These are phyloP conservation scores for Gobiocypris rarus DNA, from an alignment of 2,113 vertebrate genomes.

Conservation along the genomic window DNA sequence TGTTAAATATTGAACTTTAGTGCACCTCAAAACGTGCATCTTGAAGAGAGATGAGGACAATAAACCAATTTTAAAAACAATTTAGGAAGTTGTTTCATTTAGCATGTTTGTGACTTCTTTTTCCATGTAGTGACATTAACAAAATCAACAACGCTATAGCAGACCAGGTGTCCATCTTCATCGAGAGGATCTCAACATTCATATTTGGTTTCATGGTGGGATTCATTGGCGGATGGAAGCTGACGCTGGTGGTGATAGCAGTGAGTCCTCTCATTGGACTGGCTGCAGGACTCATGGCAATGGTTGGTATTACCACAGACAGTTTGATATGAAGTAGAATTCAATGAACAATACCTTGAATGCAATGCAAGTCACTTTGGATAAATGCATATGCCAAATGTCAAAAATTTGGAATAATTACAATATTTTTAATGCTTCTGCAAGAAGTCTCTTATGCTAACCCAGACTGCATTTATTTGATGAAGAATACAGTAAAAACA, in stretches of 20 bases:
- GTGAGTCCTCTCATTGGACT: slow-evolving; percentile 77
- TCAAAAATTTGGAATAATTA: too few species aligned
- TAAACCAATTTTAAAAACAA: neutral
- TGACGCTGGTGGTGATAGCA: slow-evolving; percentile 78
- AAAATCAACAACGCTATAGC: slow-evolving; percentile 80
- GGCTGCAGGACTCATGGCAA: slow-evolving; percentile 76
- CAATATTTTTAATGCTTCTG: too few species aligned
- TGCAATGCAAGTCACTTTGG: neutral
- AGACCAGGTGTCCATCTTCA: slow-evolving; percentile 78
- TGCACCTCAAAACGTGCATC: neutral
- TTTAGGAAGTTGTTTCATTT: neutral
- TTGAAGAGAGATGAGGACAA: neutral
- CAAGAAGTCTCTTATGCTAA: too few species aligned
- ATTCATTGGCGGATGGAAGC: slow-evolving; percentile 79
- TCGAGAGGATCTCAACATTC: slow-evolving; percentile 77
- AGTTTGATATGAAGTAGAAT: neutral
- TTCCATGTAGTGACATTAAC: slow-evolving; percentile 73
- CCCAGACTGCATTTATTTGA: too few species aligned
- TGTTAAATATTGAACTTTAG: neutral
- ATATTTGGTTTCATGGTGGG: slow-evolving; percentile 79
- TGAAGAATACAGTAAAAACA: too few species aligned
- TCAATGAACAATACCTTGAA: neutral
- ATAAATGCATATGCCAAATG: neutral
- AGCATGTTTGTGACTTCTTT: slow-evolving; percentile 20
- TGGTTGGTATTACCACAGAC: slow-evolving; percentile 62